A percentile compares a stretch with the other conserved stretches of the same genome.
These are phyloP conservation scores for Clitarchus hookeri DNA, from an alignment of 2,888 invertebrate genomes.

Conservation along the genomic window DNA sequence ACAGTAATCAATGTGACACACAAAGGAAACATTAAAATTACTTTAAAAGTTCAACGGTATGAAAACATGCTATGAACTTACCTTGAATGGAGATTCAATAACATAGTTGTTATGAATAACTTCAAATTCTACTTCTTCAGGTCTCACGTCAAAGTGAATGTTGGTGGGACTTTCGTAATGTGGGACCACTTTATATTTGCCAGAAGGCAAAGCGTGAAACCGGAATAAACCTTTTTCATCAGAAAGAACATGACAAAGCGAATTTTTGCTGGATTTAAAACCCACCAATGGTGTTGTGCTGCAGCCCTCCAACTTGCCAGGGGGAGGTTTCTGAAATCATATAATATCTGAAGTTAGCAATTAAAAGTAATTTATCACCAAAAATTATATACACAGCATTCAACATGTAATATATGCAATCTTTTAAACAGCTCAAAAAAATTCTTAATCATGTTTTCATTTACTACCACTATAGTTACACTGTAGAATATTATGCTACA, in stretches of 20 bases:
- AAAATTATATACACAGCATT: no score
- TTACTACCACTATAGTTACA: no score
- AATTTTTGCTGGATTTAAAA: slow-evolving; percentile 58
- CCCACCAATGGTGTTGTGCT: slow-evolving; percentile 62
- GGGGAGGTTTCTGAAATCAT: not conserved
- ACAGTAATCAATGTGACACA: not conserved
- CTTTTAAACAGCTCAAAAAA: no score
- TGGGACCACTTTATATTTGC: slow-evolving; percentile 76
- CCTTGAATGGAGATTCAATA: slow-evolving; percentile 71
- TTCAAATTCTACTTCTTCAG: slow-evolving; percentile 68
- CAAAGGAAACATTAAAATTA: not conserved
- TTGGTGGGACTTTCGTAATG: slow-evolving; percentile 66
- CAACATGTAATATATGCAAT: no score
- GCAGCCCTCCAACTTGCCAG: slow-evolving; percentile 57
- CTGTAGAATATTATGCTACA: no score
- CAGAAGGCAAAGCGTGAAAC: slow-evolving; percentile 81
- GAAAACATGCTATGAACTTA: slow-evolving; percentile 50
- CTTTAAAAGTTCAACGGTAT: no score
- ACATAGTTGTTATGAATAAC: slow-evolving; percentile 70
- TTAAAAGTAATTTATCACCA: no score
- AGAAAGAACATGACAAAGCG: slow-evolving; percentile 75
- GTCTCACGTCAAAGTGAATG: slow-evolving; percentile 79
- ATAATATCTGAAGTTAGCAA: not conserved
- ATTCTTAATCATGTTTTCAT: no score
- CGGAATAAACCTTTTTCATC: slow-evolving; percentile 74